Evolutionary conservation across 2,797 vertebrate species (phyloP), one percentile per base, ranked within the genome.

Genomic region (Pampus argenteus): DNA sequence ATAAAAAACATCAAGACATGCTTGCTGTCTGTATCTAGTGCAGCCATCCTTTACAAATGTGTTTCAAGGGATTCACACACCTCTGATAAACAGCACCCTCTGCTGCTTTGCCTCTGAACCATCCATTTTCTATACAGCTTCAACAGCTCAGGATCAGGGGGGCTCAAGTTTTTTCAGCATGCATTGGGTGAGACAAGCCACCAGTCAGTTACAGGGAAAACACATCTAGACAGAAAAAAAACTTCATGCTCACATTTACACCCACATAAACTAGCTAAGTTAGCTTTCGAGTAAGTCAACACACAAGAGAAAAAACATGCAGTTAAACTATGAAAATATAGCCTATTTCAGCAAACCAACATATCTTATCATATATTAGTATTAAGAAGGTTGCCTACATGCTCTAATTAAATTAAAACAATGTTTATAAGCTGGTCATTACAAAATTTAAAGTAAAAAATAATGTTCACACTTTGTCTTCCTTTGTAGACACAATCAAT

Each of bases 21-120:
- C 22, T 23, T 47, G 2, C 13, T 59, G 23, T 68, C 58, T 75
- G 14, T 69, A 28, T 64, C 3, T 10, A 29, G 26, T 42, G 36
- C 34, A 38, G 25, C 36, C 23, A 25, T 42, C 29, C 10, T 58
- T 74, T 22, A 59, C 14, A 58, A 51, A 45, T 17, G 28, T n/a
- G 36, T 26, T 62, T 5, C 18, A 40, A 63, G 44, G 28, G 50
- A 22, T 44, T 72, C n/a, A 45, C 8, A 29, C 73, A 61, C 60
- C 26, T 85, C 51, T 92, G 77, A 88, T 74, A 54, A 93, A 91
- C 72, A 91, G 90, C 74, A 74, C 88, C 91, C 90, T 92, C 94
- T 95, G 87, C 91, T 91, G 94, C 61, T 62, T 8, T 65, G 9
- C n/a, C 9, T 44, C n/a, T 58, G 71, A 85, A 83, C 15, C 9